A percentile compares a stretch with the other conserved stretches of the same genome.
Conservation (phyloP, 2,113 vertebrate genomes). For the Pangasianodon gigas region DNA sequence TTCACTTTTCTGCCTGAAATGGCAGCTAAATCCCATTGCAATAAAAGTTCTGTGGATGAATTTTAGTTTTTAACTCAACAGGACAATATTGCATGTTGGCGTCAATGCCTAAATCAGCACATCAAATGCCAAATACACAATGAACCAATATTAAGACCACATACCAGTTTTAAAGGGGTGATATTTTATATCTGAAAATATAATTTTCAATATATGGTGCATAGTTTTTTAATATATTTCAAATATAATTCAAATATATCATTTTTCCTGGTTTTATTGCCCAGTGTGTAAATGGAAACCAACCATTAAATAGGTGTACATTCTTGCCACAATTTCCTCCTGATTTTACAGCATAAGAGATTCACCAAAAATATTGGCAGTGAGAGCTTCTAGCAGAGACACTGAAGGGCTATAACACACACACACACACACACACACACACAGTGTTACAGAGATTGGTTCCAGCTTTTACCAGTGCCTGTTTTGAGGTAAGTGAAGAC, state of each 20-base stretch:
- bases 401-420: constrained; percentile 10
- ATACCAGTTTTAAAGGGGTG: not conserved
- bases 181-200: not conserved
- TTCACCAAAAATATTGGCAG: constrained; percentile 2
- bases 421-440: constrained; percentile 12
- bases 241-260: not conserved
- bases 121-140: not conserved
- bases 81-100: not conserved
- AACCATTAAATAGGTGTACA: not conserved
- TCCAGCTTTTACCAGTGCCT: constrained; percentile 72
- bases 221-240: not conserved
- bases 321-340: not conserved
- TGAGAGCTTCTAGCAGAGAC: not conserved
- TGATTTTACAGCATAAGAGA: constrained; percentile 4
- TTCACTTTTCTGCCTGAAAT: constrained; percentile 20
- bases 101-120: not conserved
- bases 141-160: not conserved
- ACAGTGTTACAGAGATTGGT: constrained; percentile 64
- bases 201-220: not conserved
- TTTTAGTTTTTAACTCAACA: constrained; percentile 26
- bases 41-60: not conserved
- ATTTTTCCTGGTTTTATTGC: not conserved
- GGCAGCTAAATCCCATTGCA: not conserved
- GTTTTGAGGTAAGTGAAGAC: constrained; percentile 73
- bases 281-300: not conserved